A percentile compares a stretch with the other conserved stretches of the same genome.
These are phyloP conservation scores for Mormyrus lacerda DNA, from an alignment of 2,113 vertebrate species.

Conservation along the genomic window DNA sequence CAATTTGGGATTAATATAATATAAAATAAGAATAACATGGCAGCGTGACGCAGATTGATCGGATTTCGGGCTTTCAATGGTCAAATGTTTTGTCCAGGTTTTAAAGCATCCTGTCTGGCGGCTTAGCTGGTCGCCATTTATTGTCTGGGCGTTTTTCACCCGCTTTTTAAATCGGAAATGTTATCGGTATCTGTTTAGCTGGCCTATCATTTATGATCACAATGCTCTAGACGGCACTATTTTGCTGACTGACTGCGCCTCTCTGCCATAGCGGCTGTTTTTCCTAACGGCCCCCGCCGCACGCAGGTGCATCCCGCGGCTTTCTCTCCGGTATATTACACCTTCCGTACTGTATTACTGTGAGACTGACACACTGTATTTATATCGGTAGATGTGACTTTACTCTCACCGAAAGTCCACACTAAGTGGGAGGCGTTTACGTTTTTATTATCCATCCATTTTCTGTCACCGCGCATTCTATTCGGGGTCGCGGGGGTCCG, in stretches of 20 bases:
- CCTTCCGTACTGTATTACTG: not conserved
- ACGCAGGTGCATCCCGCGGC: not conserved
- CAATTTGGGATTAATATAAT: not conserved
- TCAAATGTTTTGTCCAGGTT: not conserved
- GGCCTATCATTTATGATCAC: not conserved
- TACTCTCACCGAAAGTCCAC: not conserved
- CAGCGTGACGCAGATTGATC: not conserved
- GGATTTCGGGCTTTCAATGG: not conserved
- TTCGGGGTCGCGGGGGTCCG: not conserved
- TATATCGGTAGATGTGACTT: not conserved
- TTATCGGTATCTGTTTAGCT: not conserved
- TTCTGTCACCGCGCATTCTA: not conserved
- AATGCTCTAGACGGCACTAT: not conserved
- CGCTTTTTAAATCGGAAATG: not conserved
- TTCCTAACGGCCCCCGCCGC: not conserved
- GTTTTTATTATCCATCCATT: not conserved
- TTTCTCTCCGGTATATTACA: not conserved
- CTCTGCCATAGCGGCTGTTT: not conserved
- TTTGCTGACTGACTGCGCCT: not conserved
- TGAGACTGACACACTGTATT: not conserved
- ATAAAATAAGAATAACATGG: not conserved
- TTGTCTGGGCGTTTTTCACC: not conserved
- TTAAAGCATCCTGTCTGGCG: not conserved
- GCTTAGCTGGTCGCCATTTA: constrained; percentile 3
- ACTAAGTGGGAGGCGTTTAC: not conserved